Base-by-base conservation (phyloP, 2,797 vertebrate species). In the Paedocypris micromegethes region DNA sequence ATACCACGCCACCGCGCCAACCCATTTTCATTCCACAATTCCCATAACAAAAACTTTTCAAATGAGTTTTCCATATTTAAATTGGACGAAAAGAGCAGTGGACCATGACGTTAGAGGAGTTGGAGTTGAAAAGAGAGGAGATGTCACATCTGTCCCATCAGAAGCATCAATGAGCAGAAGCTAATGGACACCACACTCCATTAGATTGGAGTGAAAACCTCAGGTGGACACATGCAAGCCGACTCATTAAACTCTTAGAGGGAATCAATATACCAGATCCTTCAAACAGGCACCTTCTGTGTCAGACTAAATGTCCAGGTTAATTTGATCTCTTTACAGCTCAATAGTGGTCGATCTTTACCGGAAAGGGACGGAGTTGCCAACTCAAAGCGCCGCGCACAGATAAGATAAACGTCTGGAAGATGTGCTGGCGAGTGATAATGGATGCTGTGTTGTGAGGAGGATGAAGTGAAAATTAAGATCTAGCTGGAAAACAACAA, bases 241-340 rank as follows among this genome's bases (percentile, higher is more conserved):
- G 68, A 78, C 75, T 78, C 74, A 79, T 79, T 77, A 73, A 71
- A 75, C 37, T 50, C 46, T 68, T 54, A 63, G 72, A 60, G 66
- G 72, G 64, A 54, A 77, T 71, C 61, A 59, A 74, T 70, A 71
- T 61, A 38, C 46, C 43, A 40, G 65, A 72, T 56, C 51, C 54
- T 70, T 72, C 64, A 57, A 52, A 73, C 49, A 61, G 55, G 40
- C 51, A 44, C 63, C 58, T 62, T 64, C 55, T 46, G 54, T 57
- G 47, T 56, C 38, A 40, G 8, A 6, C 50, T 51, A 69, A 82
- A 66, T 49, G 73, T 66, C 77, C 65, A n/a, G 57, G 78, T 76
- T 84, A 84, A 89, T 83, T 81, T 78, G 63, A 67, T 79, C 74
- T 75, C 76, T 76, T 79, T 77, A 78, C 80, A 79, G 78, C 79